Evolutionary conservation across 2,888 invertebrate genomes (phyloP).

Genomic region (Harmothoe impar): DNA sequence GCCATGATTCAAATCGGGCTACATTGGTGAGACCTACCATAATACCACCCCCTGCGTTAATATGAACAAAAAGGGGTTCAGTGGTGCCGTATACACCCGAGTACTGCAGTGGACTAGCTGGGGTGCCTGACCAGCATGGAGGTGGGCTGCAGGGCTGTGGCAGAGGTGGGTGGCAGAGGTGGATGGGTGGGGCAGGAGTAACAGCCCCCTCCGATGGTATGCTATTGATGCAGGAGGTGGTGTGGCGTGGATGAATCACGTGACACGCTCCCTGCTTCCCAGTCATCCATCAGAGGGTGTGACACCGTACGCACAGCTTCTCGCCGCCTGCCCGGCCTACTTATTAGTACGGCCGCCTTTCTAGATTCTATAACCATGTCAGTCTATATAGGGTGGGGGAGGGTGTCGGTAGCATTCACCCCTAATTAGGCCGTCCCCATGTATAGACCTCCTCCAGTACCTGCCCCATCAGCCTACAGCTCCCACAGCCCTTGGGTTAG

Average conservation of each 20-base stretch:
- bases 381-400: not conserved
- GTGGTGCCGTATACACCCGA: not conserved
- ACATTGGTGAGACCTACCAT: not conserved
- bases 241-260: slow-evolving; percentile 19
- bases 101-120: too few relatives aligned
- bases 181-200: not conserved
- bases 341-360: not conserved
- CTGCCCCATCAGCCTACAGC: not conserved
- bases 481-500: not conserved
- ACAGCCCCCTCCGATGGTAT: not conserved
- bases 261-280: slow-evolving; percentile 49
- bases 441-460: not conserved
- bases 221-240: slow-evolving; percentile 23
- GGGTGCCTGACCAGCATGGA: too few relatives aligned
- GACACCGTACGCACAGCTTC: not conserved
- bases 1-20: not conserved
- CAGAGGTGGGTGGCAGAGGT: not conserved
- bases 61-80: not conserved
- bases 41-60: not conserved
- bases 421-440: not conserved
- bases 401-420: not conserved
- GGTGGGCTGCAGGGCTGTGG: not conserved
- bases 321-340: not conserved
- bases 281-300: slow-evolving; percentile 34
- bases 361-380: not conserved